Percentiles rank a stretch among this genome's conserved stretches.
Conservation (phyloP, 2,113 vertebrate genomes). For the Caloenas nicobarica region DNA sequence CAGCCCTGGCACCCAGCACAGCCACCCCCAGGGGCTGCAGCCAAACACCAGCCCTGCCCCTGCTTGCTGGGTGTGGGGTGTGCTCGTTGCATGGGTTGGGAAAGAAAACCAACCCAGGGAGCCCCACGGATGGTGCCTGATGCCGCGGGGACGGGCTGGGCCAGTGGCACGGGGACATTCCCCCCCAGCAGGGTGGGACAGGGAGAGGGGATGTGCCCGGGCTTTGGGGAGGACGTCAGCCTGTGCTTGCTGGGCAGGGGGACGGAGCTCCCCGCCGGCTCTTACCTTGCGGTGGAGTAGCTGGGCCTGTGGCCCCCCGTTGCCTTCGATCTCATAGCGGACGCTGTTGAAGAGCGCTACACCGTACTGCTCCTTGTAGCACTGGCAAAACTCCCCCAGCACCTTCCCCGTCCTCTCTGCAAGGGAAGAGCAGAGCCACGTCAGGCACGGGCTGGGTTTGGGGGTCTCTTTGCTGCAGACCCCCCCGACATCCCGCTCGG, state of each 20-base stretch:
- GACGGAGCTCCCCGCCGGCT: not conserved
- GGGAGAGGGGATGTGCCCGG: rapidly evolving
- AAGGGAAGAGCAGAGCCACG: not conserved
- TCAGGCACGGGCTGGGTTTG: not conserved
- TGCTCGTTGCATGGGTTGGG: rapidly evolving
- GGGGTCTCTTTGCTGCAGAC: not conserved
- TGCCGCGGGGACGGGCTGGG: rapidly evolving
- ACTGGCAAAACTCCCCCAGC: conserved; percentile 81
- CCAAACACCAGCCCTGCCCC: not conserved
- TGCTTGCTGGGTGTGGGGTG: too few species aligned
- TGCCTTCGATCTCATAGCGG: conserved; percentile 91
- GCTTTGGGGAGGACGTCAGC: rapidly evolving
- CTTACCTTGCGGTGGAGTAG: conserved; percentile 92
- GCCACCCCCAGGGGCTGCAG: rapidly evolving
- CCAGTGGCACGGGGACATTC: rapidly evolving
- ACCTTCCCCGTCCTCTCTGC: conserved; percentile 82
- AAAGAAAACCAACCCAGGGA: not conserved
- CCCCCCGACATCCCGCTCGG: rapidly evolving
- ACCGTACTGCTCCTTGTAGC: conserved; percentile 88
- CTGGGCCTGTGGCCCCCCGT: conserved; percentile 83
- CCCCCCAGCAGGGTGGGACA: rapidly evolving
- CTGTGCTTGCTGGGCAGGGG: rapidly evolving
- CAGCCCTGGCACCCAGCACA: not conserved
- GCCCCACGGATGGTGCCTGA: rapidly evolving
- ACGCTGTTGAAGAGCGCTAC: conserved; percentile 92